Conservation (phyloP, 1,140 invertebrate species). For the Drosophila triauraria region DNA sequence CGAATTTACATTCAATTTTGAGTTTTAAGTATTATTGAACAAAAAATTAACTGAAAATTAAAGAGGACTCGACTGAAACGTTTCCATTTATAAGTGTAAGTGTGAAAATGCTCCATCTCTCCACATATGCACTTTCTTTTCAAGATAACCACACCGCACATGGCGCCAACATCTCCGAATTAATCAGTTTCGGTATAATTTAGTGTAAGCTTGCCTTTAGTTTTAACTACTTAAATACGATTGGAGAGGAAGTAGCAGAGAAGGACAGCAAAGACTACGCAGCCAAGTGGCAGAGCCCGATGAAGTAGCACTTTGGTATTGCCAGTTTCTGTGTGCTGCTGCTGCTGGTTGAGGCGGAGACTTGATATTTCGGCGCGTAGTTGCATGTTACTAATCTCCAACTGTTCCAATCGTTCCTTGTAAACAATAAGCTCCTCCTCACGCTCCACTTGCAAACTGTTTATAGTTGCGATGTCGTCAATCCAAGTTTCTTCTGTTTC, state of each 20-base stretch:
- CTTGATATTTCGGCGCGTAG: constrained; percentile 69
- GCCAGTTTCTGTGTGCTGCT: constrained; percentile 2
- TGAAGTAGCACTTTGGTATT: constrained; percentile 27
- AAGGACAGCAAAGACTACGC: constrained; percentile 61
- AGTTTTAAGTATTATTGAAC: constrained; percentile 28
- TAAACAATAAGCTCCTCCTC: constrained; percentile 82
- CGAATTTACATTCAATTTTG: constrained; percentile 68
- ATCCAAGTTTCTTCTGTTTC: constrained; percentile 50
- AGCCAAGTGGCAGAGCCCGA: constrained; percentile 55
- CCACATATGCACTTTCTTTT: constrained; percentile 12
- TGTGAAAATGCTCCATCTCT: constrained; percentile 45
- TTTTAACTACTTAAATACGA: constrained; percentile 48
- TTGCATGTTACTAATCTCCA: constrained; percentile 66
- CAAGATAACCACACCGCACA: constrained; percentile 5
- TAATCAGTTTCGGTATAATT: not conserved
- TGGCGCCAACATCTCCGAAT: constrained; percentile 13
- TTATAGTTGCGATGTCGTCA: constrained; percentile 63
- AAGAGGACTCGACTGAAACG: constrained; percentile 44
- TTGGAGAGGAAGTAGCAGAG: constrained; percentile 68
- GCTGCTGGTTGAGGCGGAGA: constrained; percentile 50
- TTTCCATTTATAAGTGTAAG: constrained; percentile 40
- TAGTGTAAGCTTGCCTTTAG: constrained; percentile 9
- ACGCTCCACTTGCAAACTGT: constrained; percentile 54
- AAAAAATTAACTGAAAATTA: constrained; percentile 44
- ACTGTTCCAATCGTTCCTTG: constrained; percentile 76